Percentiles rank a stretch among this genome's conserved stretches.
Conservation (phyloP, 1,140 invertebrate genomes). For the Ctenoplectra terminalis region DNA sequence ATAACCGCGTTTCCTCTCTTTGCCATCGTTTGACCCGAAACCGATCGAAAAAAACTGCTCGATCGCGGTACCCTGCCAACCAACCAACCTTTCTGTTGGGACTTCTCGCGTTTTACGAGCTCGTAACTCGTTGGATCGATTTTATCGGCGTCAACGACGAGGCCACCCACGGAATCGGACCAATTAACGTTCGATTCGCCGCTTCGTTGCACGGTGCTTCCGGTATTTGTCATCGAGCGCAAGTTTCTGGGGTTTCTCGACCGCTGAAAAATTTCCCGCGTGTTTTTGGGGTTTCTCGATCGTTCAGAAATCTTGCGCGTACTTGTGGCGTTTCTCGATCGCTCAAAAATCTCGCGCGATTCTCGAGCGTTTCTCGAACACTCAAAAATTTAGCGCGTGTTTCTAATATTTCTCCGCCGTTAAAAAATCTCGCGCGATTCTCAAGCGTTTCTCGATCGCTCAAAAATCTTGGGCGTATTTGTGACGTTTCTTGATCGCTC, state of each 20-base stretch:
- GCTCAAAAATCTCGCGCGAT: no score
- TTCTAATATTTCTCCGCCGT: no score
- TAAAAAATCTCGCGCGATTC: no score
- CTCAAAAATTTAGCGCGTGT: no score
- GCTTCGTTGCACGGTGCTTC: not conserved
- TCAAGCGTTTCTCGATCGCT: not conserved
- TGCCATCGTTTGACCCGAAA: slow-evolving; percentile 41
- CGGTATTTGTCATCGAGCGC: not conserved
- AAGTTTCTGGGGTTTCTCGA: not conserved
- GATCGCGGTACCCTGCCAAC: not conserved
- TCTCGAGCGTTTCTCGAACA: no score
- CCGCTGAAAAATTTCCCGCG: not conserved
- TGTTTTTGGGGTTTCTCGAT: not conserved
- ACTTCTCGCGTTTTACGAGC: slow-evolving; percentile 6
- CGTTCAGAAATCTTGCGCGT: not conserved
- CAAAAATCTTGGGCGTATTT: no score
- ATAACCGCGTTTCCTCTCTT: slow-evolving; percentile 64
- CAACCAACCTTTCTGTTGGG: not conserved
- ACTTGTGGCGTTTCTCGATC: not conserved
- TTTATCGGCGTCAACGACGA: not conserved
- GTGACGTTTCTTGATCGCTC: no score
- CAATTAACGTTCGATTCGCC: slow-evolving; percentile 14
- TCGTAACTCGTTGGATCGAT: not conserved
- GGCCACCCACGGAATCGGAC: not conserved
- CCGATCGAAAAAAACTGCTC: slow-evolving; percentile 27